phyloP scores from a whole-genome alignment of 2,888 invertebrate genomes.

The Heliconius sara region DNA sequence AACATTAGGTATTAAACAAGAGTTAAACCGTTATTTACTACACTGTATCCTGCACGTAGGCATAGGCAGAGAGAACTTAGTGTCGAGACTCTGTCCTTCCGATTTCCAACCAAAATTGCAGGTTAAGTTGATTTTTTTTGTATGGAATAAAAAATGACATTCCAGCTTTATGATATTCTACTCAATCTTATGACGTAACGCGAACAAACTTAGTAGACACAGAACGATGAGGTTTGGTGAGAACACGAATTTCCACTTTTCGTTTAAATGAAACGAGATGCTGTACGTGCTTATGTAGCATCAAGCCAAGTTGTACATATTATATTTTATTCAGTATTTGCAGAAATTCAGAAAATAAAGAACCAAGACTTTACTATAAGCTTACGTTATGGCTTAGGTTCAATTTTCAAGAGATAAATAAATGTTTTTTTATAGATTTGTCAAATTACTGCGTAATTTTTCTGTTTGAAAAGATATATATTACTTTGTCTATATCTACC shows the following conservation, averaged over 20 bases:
- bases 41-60: too few species aligned
- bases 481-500: too few species aligned
- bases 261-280: slow-evolving; percentile 11
- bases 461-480: not conserved
- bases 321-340: slow-evolving; percentile 1
- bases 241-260: slow-evolving; percentile 24
- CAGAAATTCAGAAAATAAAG: not conserved
- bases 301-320: not conserved
- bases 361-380: not conserved
- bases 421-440: not conserved
- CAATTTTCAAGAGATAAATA: not conserved
- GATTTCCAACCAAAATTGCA: not conserved
- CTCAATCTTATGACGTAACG: slow-evolving; percentile 1
- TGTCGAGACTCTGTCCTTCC: too few species aligned
- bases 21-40: too few species aligned
- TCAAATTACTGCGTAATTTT: not conserved
- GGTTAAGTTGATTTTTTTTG: not conserved
- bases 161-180: not conserved
- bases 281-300: not conserved
- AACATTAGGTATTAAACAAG: too few species aligned
- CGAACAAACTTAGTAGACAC: slow-evolving; percentile 6
- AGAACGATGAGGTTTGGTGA: slow-evolving; percentile 15
- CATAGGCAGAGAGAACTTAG: too few species aligned
- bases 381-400: not conserved
- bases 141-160: not conserved